Evolutionary conservation across 2,888 invertebrate species (phyloP), one percentile per base, ranked within the genome.

Genomic region (Callimorpha dominula): DNA sequence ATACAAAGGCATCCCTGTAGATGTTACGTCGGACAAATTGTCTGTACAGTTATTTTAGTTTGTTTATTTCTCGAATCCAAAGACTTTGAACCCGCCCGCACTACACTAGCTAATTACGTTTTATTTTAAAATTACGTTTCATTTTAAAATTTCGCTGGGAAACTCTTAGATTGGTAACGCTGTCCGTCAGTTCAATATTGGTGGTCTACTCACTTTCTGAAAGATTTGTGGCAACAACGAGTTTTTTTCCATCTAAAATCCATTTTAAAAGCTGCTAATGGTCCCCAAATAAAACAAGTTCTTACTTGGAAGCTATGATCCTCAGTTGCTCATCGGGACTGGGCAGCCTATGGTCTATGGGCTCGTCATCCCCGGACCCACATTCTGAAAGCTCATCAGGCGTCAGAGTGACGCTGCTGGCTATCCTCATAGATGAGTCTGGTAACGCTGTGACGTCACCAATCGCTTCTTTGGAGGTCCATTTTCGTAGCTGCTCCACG

Each of bases 321-420:
- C 97, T 97, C 81, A 98, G 96, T 93, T 98, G 98, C 93, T 98
- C 98, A 91, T 98, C 98, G 57, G 98, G 98, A 81, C 98, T 98
- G 67, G 98, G 98, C 87, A 98, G 96, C 91, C 98, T 97, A 94
- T 98, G 98, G 94, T 98, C 98, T 85, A 98, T 97, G 82, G 97
- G 97, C 90, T 97, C 97, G 82, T 96, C 96, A 85, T 97, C 97
- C 71, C 96, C 96, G 4, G 97, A 96, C 17, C 96, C 96, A 77
- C 94, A 94, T 78, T 96, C 95, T 4, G 96, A 96, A 54, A 96
- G 94, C 79, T 94, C 96, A 83, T 94, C 94, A n/a, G 95, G 95
- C 15, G 96, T 94, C 79, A 95, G 82, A 12, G 95, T 95, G 68
- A 96, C 92, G 81, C 95, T 92, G 86, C 94, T 94, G 63, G 96